These are phyloP conservation scores for Cheilosia pagana DNA, from an alignment of 2,888 invertebrate species.

Conservation along the genomic window DNA sequence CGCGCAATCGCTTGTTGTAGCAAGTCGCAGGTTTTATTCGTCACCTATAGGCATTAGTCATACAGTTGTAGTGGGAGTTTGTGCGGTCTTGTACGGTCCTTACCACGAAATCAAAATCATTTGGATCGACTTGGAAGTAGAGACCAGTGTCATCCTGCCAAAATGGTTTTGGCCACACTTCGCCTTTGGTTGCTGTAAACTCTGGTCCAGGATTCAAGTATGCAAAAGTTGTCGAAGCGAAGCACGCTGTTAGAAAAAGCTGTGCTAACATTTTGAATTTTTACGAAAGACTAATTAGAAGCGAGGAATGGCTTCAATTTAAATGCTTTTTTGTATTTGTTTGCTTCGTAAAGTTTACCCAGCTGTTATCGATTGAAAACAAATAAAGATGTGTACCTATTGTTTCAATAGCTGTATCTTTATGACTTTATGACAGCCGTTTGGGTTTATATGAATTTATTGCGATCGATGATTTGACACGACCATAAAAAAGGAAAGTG, in stretches of 20 bases:
- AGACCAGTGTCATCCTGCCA: conserved; percentile 83
- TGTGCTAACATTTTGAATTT: conserved; percentile 21
- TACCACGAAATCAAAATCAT: conserved; percentile 85
- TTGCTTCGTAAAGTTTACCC: conserved; percentile 11
- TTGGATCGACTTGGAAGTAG: conserved; percentile 84
- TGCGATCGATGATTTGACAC: too few species aligned
- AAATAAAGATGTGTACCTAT: not conserved
- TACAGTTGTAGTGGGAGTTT: not conserved
- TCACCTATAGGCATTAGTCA: conserved; percentile 79
- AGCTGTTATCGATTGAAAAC: not conserved
- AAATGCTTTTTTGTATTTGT: not conserved
- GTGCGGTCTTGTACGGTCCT: conserved; percentile 46
- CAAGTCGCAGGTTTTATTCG: conserved; percentile 84
- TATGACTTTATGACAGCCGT: too few species aligned
- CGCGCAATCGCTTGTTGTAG: conserved; percentile 85
- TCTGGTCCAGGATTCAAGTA: conserved; percentile 10
- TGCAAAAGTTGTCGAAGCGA: not conserved
- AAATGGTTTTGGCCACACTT: conserved; percentile 89
- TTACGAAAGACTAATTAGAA: conserved; percentile 13
- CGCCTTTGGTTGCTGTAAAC: conserved; percentile 79
- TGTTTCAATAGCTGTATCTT: too few species aligned
- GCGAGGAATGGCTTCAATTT: not conserved
- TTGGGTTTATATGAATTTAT: too few species aligned
- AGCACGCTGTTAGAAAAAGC: conserved; percentile 3
- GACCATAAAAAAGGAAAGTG: too few species aligned